These are phyloP conservation scores for Balaeniceps rex DNA, from an alignment of 2,113 vertebrate genomes.

Conservation along the genomic window DNA sequence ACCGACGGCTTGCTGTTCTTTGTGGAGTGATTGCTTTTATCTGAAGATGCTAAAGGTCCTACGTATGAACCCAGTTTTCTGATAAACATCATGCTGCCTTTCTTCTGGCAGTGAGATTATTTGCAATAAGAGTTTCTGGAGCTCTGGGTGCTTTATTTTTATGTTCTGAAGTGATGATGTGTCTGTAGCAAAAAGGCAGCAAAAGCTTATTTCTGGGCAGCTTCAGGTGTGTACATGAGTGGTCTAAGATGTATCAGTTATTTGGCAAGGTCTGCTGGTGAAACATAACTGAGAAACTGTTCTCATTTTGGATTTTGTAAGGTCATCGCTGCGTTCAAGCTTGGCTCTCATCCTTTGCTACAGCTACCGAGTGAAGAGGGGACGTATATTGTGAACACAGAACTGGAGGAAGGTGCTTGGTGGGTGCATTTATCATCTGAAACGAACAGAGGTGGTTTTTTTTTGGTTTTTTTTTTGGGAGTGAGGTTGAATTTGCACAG, in stretches of 20 bases:
- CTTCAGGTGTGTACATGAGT: neutral
- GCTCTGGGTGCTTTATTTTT: neutral
- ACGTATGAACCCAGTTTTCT: neutral
- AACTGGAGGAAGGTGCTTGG: neutral
- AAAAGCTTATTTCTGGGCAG: neutral
- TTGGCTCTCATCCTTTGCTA: neutral
- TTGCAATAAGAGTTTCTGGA: neutral
- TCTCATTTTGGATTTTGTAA: neutral
- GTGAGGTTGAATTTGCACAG: neutral
- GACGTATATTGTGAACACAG: neutral
- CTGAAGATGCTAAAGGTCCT: neutral
- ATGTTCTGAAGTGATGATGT: neutral
- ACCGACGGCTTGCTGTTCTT: neutral
- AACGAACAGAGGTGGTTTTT: neutral
- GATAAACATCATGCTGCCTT: neutral
- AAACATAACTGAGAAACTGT: neutral
- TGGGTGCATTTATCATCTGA: neutral
- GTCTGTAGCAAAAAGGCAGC: neutral
- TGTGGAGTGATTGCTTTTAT: neutral
- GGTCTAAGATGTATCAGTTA: neutral
- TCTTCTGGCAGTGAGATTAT: slow-evolving; percentile 21
- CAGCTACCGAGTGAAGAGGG: neutral
- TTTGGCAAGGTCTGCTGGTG: slow-evolving; percentile 21
- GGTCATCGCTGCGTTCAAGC: neutral
- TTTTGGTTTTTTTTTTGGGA: neutral